phyloP scores from a whole-genome alignment of 1,140 invertebrate species.

The Metopolophium dirhodum region DNA sequence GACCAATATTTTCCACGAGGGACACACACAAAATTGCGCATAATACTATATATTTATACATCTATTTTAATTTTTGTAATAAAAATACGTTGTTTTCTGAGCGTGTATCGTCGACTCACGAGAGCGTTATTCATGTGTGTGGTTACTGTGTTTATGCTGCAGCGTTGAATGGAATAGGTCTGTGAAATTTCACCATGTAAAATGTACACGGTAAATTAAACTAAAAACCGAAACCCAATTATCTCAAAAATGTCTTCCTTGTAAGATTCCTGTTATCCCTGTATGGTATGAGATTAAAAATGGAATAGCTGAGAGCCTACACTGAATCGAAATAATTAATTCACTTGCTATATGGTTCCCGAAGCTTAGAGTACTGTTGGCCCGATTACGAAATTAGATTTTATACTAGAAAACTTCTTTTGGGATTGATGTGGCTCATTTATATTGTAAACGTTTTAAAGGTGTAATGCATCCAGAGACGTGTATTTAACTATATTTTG shows the following conservation, averaged over 20 bases:
- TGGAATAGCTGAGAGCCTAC: not conserved
- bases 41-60: not conserved
- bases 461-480: not conserved
- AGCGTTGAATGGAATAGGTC: not conserved
- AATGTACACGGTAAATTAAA: not conserved
- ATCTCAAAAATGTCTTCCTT: not conserved
- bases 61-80: not conserved
- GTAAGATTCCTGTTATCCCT: not conserved
- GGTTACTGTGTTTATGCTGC: not conserved
- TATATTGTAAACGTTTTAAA: not conserved
- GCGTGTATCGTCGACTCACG: not conserved
- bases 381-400: not conserved
- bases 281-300: not conserved
- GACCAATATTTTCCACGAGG: too few species aligned
- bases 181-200: not conserved
- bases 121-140: not conserved
- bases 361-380: not conserved
- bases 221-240: not conserved
- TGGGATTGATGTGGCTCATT: not conserved
- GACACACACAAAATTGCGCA: not conserved
- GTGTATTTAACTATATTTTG: not conserved
- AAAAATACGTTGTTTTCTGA: not conserved
- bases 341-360: not conserved
- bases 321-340: not conserved
- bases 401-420: not conserved